These are phyloP conservation scores for Verasper variegatus DNA, from an alignment of 2,113 vertebrate species.

Conservation along the genomic window DNA sequence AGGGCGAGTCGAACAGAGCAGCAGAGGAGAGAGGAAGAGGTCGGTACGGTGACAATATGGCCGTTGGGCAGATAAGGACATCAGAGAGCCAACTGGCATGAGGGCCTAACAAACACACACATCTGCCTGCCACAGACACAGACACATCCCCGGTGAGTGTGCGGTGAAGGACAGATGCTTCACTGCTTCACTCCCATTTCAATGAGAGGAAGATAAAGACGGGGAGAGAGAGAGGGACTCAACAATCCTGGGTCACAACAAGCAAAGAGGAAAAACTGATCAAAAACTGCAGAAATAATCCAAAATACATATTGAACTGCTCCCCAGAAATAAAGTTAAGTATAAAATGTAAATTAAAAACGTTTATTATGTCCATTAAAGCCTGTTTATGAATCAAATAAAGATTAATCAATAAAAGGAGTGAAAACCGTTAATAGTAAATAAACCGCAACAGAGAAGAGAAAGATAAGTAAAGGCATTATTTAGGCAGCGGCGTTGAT, in stretches of 20 bases:
- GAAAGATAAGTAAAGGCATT: not conserved
- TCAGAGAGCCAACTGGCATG: conserved; percentile 5
- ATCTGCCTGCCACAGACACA: conserved; percentile 12
- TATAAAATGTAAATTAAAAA: not conserved
- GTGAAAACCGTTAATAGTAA: not conserved
- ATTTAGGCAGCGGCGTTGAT: not conserved
- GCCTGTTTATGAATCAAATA: not conserved
- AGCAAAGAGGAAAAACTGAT: too few relatives aligned
- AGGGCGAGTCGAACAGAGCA: not conserved
- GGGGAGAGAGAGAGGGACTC: not conserved
- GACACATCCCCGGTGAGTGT: conserved; percentile 24
- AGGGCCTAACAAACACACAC: conserved; percentile 1
- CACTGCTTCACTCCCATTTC: conserved; percentile 37
- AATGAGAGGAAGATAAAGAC: conserved; percentile 26
- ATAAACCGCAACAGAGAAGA: not conserved
- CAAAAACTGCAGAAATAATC: not conserved
- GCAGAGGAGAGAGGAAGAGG: not conserved
- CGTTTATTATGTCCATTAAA: not conserved
- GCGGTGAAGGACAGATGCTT: conserved; percentile 33
- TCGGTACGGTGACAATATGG: conserved; percentile 25
- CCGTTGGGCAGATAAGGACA: conserved; percentile 43
- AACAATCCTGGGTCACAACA: not conserved
- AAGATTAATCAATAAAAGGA: too few relatives aligned
- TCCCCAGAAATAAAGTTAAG: not conserved
- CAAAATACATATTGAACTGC: not conserved